A percentile compares a stretch with the other conserved stretches of the same genome.
Evolutionary conservation across 2,113 vertebrate species (phyloP).

Genomic region (Sylvia atricapilla): DNA sequence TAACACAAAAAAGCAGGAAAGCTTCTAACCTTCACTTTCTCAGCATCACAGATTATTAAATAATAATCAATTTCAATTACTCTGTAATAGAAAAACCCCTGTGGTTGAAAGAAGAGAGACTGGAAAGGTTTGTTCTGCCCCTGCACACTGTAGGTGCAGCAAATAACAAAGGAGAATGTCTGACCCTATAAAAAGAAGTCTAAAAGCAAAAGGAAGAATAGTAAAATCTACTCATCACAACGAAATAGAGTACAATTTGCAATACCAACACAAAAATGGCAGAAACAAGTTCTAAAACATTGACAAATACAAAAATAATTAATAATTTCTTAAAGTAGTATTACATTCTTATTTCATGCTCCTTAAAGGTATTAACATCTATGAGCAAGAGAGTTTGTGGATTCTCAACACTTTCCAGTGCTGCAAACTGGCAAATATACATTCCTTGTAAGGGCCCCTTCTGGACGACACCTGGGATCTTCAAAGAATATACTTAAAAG

Average conservation of each 20-base stretch:
- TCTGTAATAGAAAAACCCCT: background rate
- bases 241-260: background rate
- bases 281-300: background rate
- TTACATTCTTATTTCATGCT: background rate
- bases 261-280: background rate
- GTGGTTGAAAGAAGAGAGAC: background rate
- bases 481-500: background rate
- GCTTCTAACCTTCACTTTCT: background rate
- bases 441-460: background rate
- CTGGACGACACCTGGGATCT: background rate
- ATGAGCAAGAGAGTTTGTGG: accelerated
- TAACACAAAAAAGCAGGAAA: background rate
- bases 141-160: background rate
- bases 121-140: background rate
- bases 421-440: background rate
- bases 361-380: background rate
- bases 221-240: background rate
- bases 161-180: background rate
- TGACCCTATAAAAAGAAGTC: background rate
- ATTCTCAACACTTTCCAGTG: background rate
- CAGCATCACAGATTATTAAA: background rate
- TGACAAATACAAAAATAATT: background rate
- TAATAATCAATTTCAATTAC: background rate
- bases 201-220: background rate
- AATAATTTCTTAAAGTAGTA: background rate